A percentile compares a stretch with the other conserved stretches of the same genome.
Evolutionary conservation across 2,888 invertebrate genomes (phyloP).

Genomic region (Hoplodrina blanda): DNA sequence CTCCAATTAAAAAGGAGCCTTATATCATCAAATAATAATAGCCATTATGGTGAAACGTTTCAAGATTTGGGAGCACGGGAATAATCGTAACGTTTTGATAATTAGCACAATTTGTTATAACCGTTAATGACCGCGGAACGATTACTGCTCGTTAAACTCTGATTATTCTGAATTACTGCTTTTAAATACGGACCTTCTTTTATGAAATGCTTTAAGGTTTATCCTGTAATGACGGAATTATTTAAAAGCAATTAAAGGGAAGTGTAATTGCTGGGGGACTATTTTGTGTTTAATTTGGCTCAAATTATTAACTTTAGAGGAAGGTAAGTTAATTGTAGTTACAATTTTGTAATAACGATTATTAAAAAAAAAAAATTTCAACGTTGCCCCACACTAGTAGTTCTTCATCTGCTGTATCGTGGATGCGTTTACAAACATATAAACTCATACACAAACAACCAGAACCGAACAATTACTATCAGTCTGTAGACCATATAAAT

Average conservation of each 20-base stretch:
- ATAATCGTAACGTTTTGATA: slow-evolving; percentile 53
- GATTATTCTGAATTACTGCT: slow-evolving; percentile 34
- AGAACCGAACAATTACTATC: too few relatives aligned
- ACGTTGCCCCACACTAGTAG: too few relatives aligned
- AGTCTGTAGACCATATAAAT: too few relatives aligned
- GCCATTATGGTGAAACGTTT: slow-evolving; percentile 34
- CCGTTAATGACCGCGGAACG: slow-evolving; percentile 30
- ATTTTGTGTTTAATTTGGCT: too few relatives aligned
- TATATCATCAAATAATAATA: slow-evolving; percentile 31
- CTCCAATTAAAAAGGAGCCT: slow-evolving; percentile 22
- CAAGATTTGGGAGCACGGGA: slow-evolving; percentile 40
- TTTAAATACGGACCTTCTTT: slow-evolving; percentile 23
- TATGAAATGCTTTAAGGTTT: slow-evolving; percentile 6
- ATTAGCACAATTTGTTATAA: slow-evolving; percentile 50
- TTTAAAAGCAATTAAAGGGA: background rate
- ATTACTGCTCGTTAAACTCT: slow-evolving; percentile 30
- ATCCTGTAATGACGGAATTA: background rate
- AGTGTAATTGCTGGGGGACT: background rate
- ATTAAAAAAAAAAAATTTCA: too few relatives aligned
- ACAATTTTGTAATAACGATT: too few relatives aligned
- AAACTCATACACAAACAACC: too few relatives aligned
- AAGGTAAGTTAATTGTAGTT: too few relatives aligned
- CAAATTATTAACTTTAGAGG: too few relatives aligned
- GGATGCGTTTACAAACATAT: too few relatives aligned
- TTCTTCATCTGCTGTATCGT: too few relatives aligned